phyloP scores from a whole-genome alignment of 2,888 invertebrate genomes.

The Auanema sp. region DNA sequence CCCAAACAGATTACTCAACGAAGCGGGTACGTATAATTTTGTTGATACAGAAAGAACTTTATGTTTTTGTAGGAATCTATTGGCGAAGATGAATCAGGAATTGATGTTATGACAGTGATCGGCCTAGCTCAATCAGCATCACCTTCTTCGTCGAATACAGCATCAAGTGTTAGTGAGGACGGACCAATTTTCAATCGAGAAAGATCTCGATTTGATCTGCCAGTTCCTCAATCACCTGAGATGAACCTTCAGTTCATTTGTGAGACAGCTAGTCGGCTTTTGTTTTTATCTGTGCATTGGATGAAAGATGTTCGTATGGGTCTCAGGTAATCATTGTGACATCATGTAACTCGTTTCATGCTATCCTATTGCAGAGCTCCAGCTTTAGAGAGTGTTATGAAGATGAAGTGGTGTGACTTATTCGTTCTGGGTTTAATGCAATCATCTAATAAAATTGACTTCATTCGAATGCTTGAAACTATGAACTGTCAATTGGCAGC shows the following conservation, averaged over 20 bases:
- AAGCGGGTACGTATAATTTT: background rate
- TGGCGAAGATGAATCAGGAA: conserved; percentile 56
- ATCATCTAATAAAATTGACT: conserved; percentile 75
- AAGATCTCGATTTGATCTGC: conserved; percentile 76
- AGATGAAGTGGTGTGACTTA: conserved; percentile 87
- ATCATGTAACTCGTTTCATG: conserved; percentile 1
- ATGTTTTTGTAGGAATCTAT: conserved; percentile 36
- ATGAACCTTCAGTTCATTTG: conserved; percentile 91
- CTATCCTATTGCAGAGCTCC: conserved; percentile 71
- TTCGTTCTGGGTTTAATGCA: conserved; percentile 88
- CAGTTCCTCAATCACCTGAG: conserved; percentile 82
- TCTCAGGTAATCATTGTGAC: conserved; percentile 73
- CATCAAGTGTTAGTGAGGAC: conserved; percentile 40
- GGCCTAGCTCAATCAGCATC: conserved; percentile 45
- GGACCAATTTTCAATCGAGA: conserved; percentile 44
- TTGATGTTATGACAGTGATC: conserved; percentile 50
- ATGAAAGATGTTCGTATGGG: conserved; percentile 75
- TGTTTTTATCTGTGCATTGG: conserved; percentile 89
- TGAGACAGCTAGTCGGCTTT: conserved; percentile 84
- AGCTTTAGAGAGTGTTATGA: conserved; percentile 78
- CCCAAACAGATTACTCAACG: background rate
- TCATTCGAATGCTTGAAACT: conserved; percentile 75
- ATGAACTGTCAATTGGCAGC: conserved; percentile 80
- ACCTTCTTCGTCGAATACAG: conserved; percentile 40
- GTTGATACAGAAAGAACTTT: background rate